These are phyloP conservation scores for Acanthosoma haemorrhoidale DNA, from an alignment of 2,888 invertebrate genomes.

Conservation along the genomic window DNA sequence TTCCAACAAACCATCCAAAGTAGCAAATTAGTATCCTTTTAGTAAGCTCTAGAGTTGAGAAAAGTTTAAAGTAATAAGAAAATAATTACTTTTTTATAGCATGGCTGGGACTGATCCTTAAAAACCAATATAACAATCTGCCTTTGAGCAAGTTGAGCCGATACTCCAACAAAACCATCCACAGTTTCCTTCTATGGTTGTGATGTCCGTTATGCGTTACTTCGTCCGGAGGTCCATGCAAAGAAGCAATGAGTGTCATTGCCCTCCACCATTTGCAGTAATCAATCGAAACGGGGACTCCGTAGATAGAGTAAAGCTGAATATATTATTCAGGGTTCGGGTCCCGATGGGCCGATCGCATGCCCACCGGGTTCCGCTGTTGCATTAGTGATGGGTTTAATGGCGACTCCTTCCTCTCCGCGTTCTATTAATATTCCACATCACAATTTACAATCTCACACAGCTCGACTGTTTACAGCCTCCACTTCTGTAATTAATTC, in stretches of 20 bases:
- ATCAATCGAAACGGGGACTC: background rate
- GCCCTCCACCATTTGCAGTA: background rate
- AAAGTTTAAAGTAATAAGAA: conserved; percentile 39
- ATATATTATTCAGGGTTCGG: background rate
- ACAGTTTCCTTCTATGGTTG: too few relatives aligned
- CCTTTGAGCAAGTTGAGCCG: too few relatives aligned
- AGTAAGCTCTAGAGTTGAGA: conserved; percentile 41
- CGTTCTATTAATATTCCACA: background rate
- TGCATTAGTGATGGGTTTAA: background rate
- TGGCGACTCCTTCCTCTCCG: background rate
- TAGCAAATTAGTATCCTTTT: conserved; percentile 42
- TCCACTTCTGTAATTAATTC: too few relatives aligned
- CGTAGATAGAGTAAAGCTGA: too few relatives aligned
- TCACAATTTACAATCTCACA: background rate
- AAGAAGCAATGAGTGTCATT: background rate
- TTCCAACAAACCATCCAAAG: conserved; percentile 43
- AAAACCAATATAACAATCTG: conserved; percentile 11
- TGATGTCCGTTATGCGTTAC: too few relatives aligned
- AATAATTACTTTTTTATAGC: conserved; percentile 32
- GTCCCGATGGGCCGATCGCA: background rate
- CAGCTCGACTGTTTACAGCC: too few relatives aligned
- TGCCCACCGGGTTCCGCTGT: background rate
- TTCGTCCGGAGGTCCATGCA: too few relatives aligned
- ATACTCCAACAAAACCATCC: too few relatives aligned
- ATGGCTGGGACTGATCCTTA: conserved; percentile 15